These are phyloP conservation scores for Girardinichthys multiradiatus DNA, from an alignment of 2,113 vertebrate genomes.

Conservation along the genomic window DNA sequence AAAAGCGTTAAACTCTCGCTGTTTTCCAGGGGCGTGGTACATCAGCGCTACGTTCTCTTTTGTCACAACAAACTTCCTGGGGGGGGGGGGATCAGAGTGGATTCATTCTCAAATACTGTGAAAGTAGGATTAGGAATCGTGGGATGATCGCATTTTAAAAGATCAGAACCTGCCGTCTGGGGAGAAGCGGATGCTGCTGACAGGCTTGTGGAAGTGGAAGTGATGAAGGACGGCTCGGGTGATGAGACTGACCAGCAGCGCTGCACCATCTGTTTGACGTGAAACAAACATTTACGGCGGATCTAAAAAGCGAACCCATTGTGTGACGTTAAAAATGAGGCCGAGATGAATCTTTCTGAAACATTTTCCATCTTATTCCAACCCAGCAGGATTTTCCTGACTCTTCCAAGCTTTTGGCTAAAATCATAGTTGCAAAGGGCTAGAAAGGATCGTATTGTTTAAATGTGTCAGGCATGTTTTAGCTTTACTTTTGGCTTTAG, in stretches of 20 bases:
- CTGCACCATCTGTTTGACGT: slow-evolving; percentile 84
- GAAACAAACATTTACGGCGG: neutral
- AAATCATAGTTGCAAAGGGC: too few species aligned
- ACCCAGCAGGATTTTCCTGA: too few species aligned
- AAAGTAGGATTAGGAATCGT: neutral
- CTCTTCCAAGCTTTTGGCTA: too few species aligned
- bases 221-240: slow-evolving; percentile 89
- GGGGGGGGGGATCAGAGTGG: neutral
- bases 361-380: too few species aligned
- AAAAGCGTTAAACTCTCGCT: slow-evolving; percentile 92
- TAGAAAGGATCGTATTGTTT: too few species aligned
- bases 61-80: slow-evolving; percentile 91
- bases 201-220: slow-evolving; percentile 92
- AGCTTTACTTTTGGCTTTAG: too few species aligned
- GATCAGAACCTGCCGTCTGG: slow-evolving; percentile 91
- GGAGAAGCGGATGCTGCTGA: slow-evolving; percentile 91
- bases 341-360: too few species aligned
- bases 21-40: slow-evolving; percentile 94
- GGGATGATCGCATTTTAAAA: neutral
- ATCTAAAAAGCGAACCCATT: too few species aligned
- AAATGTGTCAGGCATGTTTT: too few species aligned
- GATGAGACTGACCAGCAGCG: slow-evolving; percentile 88
- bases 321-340: too few species aligned
- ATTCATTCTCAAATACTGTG: neutral
- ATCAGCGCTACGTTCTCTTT: slow-evolving; percentile 92